A percentile compares a stretch with the other conserved stretches of the same genome.
These are phyloP conservation scores for Drosophila limbata DNA, from an alignment of 2,888 invertebrate species.

Conservation along the genomic window DNA sequence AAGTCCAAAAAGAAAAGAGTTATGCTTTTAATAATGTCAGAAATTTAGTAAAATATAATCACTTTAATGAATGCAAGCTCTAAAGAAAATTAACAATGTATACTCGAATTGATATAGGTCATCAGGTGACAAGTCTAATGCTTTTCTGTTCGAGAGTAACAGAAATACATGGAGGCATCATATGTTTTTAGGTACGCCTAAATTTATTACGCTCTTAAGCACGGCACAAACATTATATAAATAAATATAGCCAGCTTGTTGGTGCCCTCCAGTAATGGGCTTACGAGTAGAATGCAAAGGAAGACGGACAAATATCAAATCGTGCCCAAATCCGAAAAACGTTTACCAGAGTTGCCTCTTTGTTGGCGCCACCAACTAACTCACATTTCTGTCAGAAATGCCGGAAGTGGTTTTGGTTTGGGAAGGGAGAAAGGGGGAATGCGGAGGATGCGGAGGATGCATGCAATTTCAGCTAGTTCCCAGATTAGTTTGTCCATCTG, in stretches of 20 bases:
- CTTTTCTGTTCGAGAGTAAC: background rate
- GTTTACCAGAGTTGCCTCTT: slow-evolving; percentile 31
- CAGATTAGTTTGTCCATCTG: slow-evolving; percentile 23
- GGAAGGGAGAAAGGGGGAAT: background rate
- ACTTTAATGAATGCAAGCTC: background rate
- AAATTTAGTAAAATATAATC: background rate
- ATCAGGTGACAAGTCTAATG: slow-evolving; percentile 1
- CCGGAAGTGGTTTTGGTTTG: slow-evolving; percentile 39
- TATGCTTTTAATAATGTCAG: background rate
- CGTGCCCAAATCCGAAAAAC: slow-evolving; percentile 42
- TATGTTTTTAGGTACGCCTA: background rate
- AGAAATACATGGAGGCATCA: slow-evolving; percentile 1
- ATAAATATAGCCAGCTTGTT: slow-evolving; percentile 5
- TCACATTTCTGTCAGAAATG: slow-evolving; percentile 17
- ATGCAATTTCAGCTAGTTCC: slow-evolving; percentile 21
- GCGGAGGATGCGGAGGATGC: slow-evolving; percentile 9
- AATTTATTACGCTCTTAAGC: slow-evolving; percentile 10
- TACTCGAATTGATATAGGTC: background rate
- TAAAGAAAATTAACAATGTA: background rate
- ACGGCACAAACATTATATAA: slow-evolving; percentile 2
- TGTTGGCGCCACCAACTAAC: slow-evolving; percentile 16
- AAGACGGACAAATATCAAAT: slow-evolving; percentile 6
- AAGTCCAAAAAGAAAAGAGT: background rate
- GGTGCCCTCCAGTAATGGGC: slow-evolving; percentile 2
- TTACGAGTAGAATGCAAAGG: background rate